phyloP scores from a whole-genome alignment of 2,113 vertebrate species.

The Heliornis fulica region DNA sequence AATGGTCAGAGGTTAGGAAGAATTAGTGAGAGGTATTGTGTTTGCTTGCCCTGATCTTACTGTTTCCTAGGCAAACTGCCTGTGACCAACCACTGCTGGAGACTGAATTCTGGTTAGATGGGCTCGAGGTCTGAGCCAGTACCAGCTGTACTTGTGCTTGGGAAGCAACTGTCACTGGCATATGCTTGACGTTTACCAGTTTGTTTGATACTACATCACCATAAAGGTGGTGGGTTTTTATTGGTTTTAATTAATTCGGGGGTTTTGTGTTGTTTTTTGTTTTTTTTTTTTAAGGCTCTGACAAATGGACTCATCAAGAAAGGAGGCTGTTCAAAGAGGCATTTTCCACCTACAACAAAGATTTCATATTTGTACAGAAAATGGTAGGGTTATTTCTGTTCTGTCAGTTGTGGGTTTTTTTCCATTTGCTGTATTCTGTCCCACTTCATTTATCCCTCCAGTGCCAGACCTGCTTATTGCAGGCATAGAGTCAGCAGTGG shows the following conservation, averaged over 20 bases:
- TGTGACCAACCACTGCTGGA: not conserved
- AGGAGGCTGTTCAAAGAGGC: conserved; percentile 84
- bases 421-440: not conserved
- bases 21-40: not conserved
- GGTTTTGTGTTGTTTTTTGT: no score
- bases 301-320: conserved; percentile 84
- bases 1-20: not conserved
- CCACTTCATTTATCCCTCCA: not conserved
- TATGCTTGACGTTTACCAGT: not conserved
- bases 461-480: not conserved
- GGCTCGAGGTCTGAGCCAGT: not conserved
- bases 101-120: not conserved
- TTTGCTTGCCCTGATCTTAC: not conserved
- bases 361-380: conserved; percentile 87
- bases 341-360: conserved; percentile 84
- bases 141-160: not conserved
- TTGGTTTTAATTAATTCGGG: not conserved
- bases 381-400: conserved; percentile 71
- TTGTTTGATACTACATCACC: not conserved
- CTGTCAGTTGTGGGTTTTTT: not conserved
- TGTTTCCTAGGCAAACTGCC: conserved; percentile 4
- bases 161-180: not conserved
- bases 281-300: conserved; percentile 78
- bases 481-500: not conserved
- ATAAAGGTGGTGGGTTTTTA: not conserved